A percentile compares a stretch with the other conserved stretches of the same genome.
phyloP scores from a whole-genome alignment of 2,113 vertebrate genomes.

The Saiga tatarica region DNA sequence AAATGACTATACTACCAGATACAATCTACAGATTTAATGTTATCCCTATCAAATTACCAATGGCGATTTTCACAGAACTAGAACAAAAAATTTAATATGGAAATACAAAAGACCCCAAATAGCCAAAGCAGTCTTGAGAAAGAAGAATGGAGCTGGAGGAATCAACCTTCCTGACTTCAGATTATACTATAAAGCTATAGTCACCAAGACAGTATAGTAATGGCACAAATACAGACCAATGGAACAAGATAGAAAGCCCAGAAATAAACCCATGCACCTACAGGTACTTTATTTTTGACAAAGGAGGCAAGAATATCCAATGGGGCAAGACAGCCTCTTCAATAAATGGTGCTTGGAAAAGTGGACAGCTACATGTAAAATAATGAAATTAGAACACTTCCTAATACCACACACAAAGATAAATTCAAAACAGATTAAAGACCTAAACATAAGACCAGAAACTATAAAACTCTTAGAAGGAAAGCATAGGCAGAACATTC shows the following conservation, averaged over 20 bases:
- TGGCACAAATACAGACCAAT: neutral
- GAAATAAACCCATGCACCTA: neutral
- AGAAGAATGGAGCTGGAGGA: neutral
- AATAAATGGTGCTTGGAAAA: neutral
- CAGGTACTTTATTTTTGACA: neutral
- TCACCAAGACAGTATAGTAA: neutral
- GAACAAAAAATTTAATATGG: too few species aligned
- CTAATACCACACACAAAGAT: neutral
- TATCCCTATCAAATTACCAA: too few species aligned
- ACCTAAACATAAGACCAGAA: neutral
- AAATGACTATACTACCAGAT: too few species aligned
- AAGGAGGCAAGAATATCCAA: neutral
- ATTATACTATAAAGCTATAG: neutral
- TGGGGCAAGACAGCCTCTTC: neutral
- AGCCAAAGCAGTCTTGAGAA: too few species aligned
- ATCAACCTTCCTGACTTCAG: neutral
- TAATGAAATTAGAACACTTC: neutral
- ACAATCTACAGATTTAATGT: too few species aligned
- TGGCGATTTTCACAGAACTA: too few species aligned
- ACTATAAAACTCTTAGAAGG: neutral
- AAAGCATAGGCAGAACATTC: neutral
- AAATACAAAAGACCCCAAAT: too few species aligned
- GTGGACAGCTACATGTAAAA: neutral
- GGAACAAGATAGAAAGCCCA: neutral
- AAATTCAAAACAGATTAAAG: neutral